A percentile compares a stretch with the other conserved stretches of the same genome.
phyloP scores from a whole-genome alignment of 2,888 invertebrate genomes.

The Erynnis tages region DNA sequence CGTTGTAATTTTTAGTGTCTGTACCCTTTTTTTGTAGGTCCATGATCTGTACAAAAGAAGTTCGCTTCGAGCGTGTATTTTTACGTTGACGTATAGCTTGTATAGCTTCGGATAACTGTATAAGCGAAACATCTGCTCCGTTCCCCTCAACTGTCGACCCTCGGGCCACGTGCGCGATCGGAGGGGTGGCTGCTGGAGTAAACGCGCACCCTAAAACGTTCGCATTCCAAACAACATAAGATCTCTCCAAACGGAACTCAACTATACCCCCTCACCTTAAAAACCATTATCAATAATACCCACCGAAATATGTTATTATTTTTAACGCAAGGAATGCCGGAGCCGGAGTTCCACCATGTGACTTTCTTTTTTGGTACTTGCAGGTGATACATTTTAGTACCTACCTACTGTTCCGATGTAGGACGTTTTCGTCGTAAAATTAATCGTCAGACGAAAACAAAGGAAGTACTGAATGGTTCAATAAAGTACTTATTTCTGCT shows the following conservation, averaged over 20 bases:
- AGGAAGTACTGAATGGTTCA: background rate
- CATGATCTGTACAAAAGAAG: constrained; percentile 4
- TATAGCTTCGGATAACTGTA: constrained; percentile 48
- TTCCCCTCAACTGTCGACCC: constrained; percentile 47
- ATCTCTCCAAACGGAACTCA: constrained; percentile 32
- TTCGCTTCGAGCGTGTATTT: no score
- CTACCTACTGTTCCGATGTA: background rate
- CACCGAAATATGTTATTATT: constrained; percentile 75
- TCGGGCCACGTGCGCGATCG: constrained; percentile 72
- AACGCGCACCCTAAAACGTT: constrained; percentile 70
- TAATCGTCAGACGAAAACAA: background rate
- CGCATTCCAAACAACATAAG: constrained; percentile 41
- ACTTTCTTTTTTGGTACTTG: constrained; percentile 61
- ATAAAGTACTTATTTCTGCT: no score
- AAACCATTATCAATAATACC: constrained; percentile 40
- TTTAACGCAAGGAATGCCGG: constrained; percentile 78
- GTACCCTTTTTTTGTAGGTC: no score
- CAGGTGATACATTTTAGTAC: constrained; percentile 48
- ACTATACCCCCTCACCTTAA: constrained; percentile 43
- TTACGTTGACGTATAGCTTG: background rate
- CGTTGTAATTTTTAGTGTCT: no score
- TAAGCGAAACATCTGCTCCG: constrained; percentile 67
- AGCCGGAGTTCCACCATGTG: constrained; percentile 65
- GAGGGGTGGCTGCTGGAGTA: constrained; percentile 72
- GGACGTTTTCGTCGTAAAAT: constrained; percentile 1